These are phyloP conservation scores for Corythornis vintsioides DNA, from an alignment of 2,113 vertebrate genomes.

Conservation along the genomic window DNA sequence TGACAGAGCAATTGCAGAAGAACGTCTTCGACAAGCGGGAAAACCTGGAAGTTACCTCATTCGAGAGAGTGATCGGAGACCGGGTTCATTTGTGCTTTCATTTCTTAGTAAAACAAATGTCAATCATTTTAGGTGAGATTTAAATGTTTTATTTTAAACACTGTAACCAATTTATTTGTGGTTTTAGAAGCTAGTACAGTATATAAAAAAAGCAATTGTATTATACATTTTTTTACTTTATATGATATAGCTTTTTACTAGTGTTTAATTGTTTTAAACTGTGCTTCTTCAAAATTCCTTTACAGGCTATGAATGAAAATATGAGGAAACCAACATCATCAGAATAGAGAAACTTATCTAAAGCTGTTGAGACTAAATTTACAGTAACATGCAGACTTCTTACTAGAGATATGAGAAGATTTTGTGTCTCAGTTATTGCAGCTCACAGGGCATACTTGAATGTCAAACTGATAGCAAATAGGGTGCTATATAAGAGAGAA, in stretches of 20 bases:
- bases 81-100: conserved; percentile 98
- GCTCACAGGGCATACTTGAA: not conserved
- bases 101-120: conserved; percentile 97
- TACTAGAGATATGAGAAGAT: not conserved
- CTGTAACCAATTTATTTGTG: not conserved
- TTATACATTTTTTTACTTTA: not conserved
- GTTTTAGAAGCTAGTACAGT: not conserved
- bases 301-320: not conserved
- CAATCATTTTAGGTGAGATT: conserved; percentile 96
- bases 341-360: conserved; percentile 27
- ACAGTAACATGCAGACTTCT: not conserved
- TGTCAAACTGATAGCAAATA: not conserved
- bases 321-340: not conserved
- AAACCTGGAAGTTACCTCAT: conserved; percentile 98
- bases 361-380: conserved; percentile 2
- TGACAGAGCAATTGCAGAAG: conserved; percentile 97
- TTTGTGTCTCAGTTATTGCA: conserved; percentile 6
- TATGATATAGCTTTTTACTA: not conserved
- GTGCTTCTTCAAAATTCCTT: not conserved
- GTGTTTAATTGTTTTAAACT: not conserved
- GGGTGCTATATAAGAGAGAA: not conserved
- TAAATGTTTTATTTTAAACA: conserved; percentile 7
- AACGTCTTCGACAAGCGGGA: conserved; percentile 92
- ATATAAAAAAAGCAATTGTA: not conserved
- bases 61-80: conserved; percentile 97